Percentiles rank a stretch among this genome's conserved stretches.
Evolutionary conservation across 2,888 invertebrate species (phyloP).

Genomic region (Cyclophora punctaria): DNA sequence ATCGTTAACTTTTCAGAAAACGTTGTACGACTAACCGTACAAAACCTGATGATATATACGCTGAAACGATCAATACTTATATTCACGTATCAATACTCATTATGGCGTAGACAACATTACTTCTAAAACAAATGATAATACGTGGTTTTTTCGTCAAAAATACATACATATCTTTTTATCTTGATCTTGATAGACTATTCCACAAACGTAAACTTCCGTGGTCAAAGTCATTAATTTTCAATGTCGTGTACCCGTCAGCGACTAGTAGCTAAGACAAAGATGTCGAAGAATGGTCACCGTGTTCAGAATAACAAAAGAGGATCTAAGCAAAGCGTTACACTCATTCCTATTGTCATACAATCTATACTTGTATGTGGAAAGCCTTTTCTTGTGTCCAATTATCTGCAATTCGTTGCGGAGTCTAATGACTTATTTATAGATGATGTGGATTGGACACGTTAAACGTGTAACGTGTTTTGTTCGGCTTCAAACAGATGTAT

Average conservation of each 20-base stretch:
- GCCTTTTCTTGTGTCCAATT: constrained; percentile 36
- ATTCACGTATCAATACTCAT: no score
- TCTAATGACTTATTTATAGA: constrained; percentile 25
- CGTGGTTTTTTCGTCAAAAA: no score
- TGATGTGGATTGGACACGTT: constrained; percentile 11
- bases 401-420: constrained; percentile 28
- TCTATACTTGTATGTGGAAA: constrained; percentile 22
- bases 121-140: no score
- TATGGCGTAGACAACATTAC: no score
- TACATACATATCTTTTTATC: no score
- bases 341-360: constrained; percentile 1
- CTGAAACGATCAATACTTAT: no score
- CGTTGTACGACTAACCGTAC: no score
- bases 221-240: constrained; percentile 67
- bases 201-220: constrained; percentile 33
- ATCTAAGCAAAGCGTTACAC: constrained; percentile 13
- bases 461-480: no score
- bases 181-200: no score
- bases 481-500: no score
- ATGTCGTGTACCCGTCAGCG: constrained; percentile 43
- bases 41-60: no score
- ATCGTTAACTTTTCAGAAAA: no score
- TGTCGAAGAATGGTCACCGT: constrained; percentile 7
- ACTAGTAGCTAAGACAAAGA: constrained; percentile 28
- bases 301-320: constrained; percentile 21